Evolutionary conservation across 2,113 vertebrate genomes (phyloP), one percentile per base, ranked within the genome.

Genomic region (Rutilus rutilus): DNA sequence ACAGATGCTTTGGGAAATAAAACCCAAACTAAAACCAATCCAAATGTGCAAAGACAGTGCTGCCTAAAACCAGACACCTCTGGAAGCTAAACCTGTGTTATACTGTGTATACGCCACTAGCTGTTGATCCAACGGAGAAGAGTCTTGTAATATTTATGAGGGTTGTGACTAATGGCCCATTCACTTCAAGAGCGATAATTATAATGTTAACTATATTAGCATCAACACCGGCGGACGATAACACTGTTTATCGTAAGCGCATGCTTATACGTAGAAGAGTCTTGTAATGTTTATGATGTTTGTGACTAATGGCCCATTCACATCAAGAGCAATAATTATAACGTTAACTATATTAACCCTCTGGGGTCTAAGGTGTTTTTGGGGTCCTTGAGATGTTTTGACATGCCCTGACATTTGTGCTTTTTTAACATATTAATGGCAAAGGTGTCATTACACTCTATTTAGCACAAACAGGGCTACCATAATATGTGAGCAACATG

Each of bases 1-100:
- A 76, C 77, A 81, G 78, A 81, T 82, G 62, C 59, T 60, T 33
- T 59, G 50, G 52, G 54, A 77, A 80, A 84, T 77, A 79, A 75
- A 47, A n/a, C 14, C 36, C 8, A 50, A 60, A 73, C 79, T 54
- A 17, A 80, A 64, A 36, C 39, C 71, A 23, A 52, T 39, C 64
- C 77, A 78, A 47, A 71, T 81, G 78, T 65, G 39, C 60, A 77
- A 64, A 60, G 54, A 79, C 57, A 17, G 21, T 0, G 33, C 33
- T 60, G 1, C 57, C 17, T n/a, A 78, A 78, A 42, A 21, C 6
- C 59, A 30, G 17, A 65, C 78, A 64, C 39, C 42, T 42, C 7
- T 81, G 57, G 15, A 60, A 39, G 12, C 33, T 60, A 62, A 80
- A 64, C 39, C 39, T 60, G 33, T 60, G 9, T 76, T 45, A 30